Percentiles rank a stretch among this genome's conserved stretches.
phyloP scores from a whole-genome alignment of 2,113 vertebrate species.

The Pteropus alecto region DNA sequence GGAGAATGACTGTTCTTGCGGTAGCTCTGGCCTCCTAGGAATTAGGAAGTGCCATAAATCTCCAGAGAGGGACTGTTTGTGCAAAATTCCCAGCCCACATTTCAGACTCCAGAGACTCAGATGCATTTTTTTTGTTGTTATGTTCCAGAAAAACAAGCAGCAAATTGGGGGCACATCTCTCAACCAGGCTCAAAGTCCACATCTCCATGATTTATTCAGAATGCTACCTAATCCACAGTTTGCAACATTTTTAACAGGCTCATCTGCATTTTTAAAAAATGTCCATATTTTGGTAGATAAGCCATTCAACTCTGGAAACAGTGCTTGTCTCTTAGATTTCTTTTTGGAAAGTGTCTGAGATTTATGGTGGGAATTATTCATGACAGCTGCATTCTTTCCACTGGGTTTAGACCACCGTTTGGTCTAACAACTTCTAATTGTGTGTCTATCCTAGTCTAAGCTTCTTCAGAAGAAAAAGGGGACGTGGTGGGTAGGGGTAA shows the following conservation, averaged over 20 bases:
- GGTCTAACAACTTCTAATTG: conserved; percentile 69
- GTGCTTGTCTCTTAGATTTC: conserved; percentile 59
- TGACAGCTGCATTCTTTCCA: conserved; percentile 76
- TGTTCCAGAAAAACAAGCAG: conserved; percentile 45
- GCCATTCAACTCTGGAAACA: conserved; percentile 26
- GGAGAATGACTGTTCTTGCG: not conserved
- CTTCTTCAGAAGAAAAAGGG: conserved; percentile 68
- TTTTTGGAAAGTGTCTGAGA: conserved; percentile 63
- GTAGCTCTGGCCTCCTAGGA: conserved; percentile 49
- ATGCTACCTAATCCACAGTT: conserved; percentile 21
- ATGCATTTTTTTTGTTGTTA: not conserved
- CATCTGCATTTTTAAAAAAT: conserved; percentile 46
- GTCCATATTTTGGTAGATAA: conserved; percentile 45
- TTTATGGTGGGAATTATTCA: conserved; percentile 75
- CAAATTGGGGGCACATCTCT: not conserved
- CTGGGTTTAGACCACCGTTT: conserved; percentile 64
- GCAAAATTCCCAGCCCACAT: conserved; percentile 7
- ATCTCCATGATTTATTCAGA: not conserved
- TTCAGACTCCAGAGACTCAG: conserved; percentile 1
- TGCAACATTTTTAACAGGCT: conserved; percentile 53
- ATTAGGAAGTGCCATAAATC: conserved; percentile 54
- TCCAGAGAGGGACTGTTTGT: conserved; percentile 38
- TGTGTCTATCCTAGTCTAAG: conserved; percentile 63
- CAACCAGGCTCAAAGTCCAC: not conserved
- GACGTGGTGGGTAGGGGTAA: not conserved